Evolutionary conservation across 2,888 invertebrate genomes (phyloP).

Genomic region (Piscicola geometra): DNA sequence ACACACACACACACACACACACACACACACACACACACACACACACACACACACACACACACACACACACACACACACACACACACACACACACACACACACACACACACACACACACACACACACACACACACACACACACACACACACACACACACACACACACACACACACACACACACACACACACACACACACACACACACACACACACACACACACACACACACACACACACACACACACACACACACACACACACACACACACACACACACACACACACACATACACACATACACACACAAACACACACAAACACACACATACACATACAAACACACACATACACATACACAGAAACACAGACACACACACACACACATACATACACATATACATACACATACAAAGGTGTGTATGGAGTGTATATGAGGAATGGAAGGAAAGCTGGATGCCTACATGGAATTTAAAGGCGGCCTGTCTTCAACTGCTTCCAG

Average conservation of each 20-base stretch:
- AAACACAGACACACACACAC: constrained; percentile 17
- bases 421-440: too few relatives aligned
- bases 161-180: constrained; percentile 19
- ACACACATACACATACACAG: constrained; percentile 15
- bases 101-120: constrained; percentile 25
- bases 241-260: constrained; percentile 23
- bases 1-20: constrained; percentile 5
- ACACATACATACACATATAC: constrained; percentile 18
- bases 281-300: constrained; percentile 17
- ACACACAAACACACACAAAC: constrained; percentile 19
- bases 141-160: constrained; percentile 16
- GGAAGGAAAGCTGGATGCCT: too few relatives aligned
- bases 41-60: constrained; percentile 12
- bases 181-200: constrained; percentile 10
- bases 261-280: constrained; percentile 16
- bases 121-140: constrained; percentile 10
- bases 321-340: constrained; percentile 15
- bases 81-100: constrained; percentile 28
- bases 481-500: too few relatives aligned
- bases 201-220: constrained; percentile 5
- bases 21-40: constrained; percentile 22
- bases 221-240: constrained; percentile 20
- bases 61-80: constrained; percentile 22
- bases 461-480: too few relatives aligned
- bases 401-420: constrained; percentile 5